phyloP scores from a whole-genome alignment of 1,140 invertebrate species.

The Periplaneta americana region DNA sequence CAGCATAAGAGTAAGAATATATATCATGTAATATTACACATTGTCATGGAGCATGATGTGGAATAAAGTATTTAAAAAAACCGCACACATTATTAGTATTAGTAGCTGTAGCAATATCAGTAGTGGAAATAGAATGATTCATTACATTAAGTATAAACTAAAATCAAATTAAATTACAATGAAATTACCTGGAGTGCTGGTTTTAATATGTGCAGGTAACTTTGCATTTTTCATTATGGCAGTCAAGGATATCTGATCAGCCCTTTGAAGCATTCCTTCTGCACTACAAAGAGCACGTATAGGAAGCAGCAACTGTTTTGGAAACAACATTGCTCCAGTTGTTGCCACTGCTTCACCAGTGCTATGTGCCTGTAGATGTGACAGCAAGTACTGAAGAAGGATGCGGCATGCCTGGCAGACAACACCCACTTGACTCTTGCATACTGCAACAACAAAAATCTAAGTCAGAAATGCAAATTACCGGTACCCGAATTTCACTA shows the following conservation, averaged over 20 bases:
- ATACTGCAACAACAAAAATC: conserved; percentile 40
- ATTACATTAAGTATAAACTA: too few relatives aligned
- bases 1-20: too few relatives aligned
- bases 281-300: conserved; percentile 54
- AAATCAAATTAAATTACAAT: too few relatives aligned
- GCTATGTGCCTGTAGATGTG: conserved; percentile 40
- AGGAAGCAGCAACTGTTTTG: conserved; percentile 50
- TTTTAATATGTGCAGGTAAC: conserved; percentile 50
- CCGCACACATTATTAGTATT: too few relatives aligned
- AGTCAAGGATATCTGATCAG: conserved; percentile 54
- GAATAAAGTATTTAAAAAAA: too few relatives aligned
- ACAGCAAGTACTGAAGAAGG: conserved; percentile 48
- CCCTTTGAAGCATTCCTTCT: conserved; percentile 45
- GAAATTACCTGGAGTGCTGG: conserved; percentile 43
- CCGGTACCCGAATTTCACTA: too few relatives aligned
- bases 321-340: conserved; percentile 32
- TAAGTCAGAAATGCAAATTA: conserved; percentile 21
- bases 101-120: too few relatives aligned
- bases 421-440: conserved; percentile 51
- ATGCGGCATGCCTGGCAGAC: conserved; percentile 51
- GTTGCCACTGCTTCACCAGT: conserved; percentile 29
- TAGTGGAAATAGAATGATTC: too few relatives aligned
- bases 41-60: too few relatives aligned
- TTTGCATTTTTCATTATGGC: conserved; percentile 62
- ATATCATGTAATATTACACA: too few relatives aligned